These are phyloP conservation scores for Dendropsophus ebraccatus DNA, from an alignment of 2,113 vertebrate species.

Conservation along the genomic window DNA sequence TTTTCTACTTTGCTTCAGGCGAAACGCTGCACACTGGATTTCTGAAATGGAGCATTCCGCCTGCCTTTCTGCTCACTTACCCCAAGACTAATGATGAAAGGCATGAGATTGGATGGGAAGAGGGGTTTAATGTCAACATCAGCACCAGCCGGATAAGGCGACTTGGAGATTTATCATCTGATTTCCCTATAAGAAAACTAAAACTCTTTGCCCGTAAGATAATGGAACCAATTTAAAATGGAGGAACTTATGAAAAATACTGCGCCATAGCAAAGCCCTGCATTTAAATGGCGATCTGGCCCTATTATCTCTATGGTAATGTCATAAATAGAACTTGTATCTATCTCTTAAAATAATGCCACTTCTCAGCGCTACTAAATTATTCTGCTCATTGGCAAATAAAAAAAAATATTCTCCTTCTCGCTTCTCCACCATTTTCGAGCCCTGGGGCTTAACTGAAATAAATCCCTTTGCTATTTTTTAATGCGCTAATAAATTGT, in stretches of 20 bases:
- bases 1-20: constrained; percentile 69
- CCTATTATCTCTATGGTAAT: constrained; percentile 35
- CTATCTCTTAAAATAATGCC: constrained; percentile 34
- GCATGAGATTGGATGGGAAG: constrained; percentile 60
- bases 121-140: constrained; percentile 59
- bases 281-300: constrained; percentile 28
- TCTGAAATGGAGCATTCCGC: constrained; percentile 53
- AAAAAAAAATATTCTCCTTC: neutral
- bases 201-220: constrained; percentile 20
- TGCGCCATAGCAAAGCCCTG: neutral
- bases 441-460: constrained; percentile 21
- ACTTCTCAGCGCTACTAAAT: constrained; percentile 10
- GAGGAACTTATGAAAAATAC: constrained; percentile 7
- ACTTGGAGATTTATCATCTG: constrained; percentile 31
- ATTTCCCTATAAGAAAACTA: constrained; percentile 49
- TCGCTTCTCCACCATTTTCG: neutral
- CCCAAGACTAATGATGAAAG: constrained; percentile 68
- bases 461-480: constrained; percentile 19
- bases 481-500: constrained; percentile 37
- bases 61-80: constrained; percentile 68
- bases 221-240: constrained; percentile 35
- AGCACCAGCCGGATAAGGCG: constrained; percentile 26
- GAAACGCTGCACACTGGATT: constrained; percentile 51
- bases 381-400: constrained; percentile 28
- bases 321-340: constrained; percentile 12